A percentile compares a stretch with the other conserved stretches of the same genome.
phyloP scores from a whole-genome alignment of 2,113 vertebrate species.

The Forbesichthys papilliferus region DNA sequence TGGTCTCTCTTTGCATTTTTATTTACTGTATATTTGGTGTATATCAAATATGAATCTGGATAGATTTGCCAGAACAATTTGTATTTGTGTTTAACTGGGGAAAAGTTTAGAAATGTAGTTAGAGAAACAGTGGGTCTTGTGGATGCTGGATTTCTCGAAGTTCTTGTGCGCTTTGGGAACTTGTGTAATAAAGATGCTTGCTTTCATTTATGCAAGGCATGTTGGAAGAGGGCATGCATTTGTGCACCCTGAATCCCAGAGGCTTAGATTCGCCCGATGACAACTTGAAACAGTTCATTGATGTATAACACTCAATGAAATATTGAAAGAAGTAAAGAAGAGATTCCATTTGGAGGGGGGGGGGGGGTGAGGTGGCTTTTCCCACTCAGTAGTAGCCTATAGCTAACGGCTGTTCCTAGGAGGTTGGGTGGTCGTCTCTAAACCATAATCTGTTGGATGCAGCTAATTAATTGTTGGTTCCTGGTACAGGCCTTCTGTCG shows the following conservation, averaged over 20 bases:
- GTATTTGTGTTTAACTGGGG: not conserved
- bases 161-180: conserved; percentile 29
- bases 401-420: conserved; percentile 81
- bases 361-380: conserved; percentile 25
- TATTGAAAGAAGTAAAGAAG: conserved; percentile 60
- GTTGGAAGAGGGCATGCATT: conserved; percentile 46
- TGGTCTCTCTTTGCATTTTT: not conserved
- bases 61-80: not conserved
- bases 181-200: conserved; percentile 29
- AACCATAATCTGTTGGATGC: conserved; percentile 88
- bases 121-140: conserved; percentile 2
- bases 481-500: conserved; percentile 79
- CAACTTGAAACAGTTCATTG: conserved; percentile 66
- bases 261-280: conserved; percentile 56
- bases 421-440: conserved; percentile 68
- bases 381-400: conserved; percentile 28
- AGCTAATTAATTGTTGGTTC: conserved; percentile 92
- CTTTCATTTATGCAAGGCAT: conserved; percentile 53
- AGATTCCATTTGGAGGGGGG: conserved; percentile 25
- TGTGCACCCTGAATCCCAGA: conserved; percentile 38
- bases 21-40: not conserved
- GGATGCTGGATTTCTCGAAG: conserved; percentile 1
- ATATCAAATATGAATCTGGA: no score
- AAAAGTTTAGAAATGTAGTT: not conserved
- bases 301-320: conserved; percentile 68